phyloP scores from a whole-genome alignment of 2,113 vertebrate genomes.

The Stictonetta naevosa region DNA sequence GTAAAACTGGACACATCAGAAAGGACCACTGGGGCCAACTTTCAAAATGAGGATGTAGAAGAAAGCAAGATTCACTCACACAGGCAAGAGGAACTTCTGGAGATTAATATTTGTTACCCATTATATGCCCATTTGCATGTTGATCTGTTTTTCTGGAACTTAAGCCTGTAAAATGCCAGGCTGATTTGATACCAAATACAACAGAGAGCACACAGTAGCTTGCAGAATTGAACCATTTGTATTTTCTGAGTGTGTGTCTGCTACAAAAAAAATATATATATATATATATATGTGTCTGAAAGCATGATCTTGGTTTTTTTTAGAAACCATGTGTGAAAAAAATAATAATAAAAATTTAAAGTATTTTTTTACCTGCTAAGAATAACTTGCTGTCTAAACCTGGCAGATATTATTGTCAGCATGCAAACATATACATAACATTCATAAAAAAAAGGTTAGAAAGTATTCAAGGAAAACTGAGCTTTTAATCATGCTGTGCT shows the following conservation, averaged over 20 bases:
- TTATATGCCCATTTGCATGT: not conserved
- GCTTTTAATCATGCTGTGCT: not conserved
- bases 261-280: no score
- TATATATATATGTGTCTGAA: no score
- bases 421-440: not conserved
- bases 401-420: not conserved
- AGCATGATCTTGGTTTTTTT: not conserved
- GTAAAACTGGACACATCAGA: constrained; percentile 15
- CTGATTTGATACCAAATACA: not conserved
- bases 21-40: not conserved
- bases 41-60: not conserved
- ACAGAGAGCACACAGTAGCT: not conserved
- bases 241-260: not conserved
- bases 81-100: not conserved
- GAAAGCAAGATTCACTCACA: not conserved
- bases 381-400: not conserved
- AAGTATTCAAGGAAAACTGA: not conserved
- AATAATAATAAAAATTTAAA: not conserved
- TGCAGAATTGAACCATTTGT: not conserved
- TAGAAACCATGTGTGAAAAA: not conserved
- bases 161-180: not conserved
- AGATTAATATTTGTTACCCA: not conserved
- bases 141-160: not conserved
- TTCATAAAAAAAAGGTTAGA: not conserved
- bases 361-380: not conserved